Conservation (phyloP, 2,113 vertebrate species). For the Malurus elegans region DNA sequence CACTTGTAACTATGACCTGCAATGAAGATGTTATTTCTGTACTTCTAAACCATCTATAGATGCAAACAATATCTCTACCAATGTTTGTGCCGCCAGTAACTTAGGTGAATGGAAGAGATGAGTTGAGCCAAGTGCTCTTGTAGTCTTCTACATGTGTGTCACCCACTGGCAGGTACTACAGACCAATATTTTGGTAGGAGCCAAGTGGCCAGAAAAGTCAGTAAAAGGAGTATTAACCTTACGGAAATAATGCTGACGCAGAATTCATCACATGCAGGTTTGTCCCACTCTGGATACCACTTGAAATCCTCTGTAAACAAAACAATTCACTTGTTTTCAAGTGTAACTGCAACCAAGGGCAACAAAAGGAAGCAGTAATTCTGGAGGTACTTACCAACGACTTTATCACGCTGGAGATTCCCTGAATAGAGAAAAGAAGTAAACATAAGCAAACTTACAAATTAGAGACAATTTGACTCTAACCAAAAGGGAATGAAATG, state of each 20-base stretch:
- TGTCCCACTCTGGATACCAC: conserved; percentile 41
- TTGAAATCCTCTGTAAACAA: conserved; percentile 52
- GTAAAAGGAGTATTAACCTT: not conserved
- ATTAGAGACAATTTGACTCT: not conserved
- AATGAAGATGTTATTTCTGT: not conserved
- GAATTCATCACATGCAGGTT: conserved; percentile 25
- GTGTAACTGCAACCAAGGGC: not conserved
- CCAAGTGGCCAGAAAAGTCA: conserved; percentile 42
- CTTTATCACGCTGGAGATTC: conserved; percentile 60
- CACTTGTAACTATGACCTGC: not conserved
- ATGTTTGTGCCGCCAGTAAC: not conserved
- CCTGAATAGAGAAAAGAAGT: conserved; percentile 64
- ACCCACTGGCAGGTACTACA: not conserved
- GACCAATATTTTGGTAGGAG: conserved; percentile 14
- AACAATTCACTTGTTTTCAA: not conserved
- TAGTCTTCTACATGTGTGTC: not conserved
- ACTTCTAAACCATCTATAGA: not conserved
- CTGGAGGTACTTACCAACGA: conserved; percentile 67
- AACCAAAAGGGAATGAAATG: not conserved
- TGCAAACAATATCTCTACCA: not conserved
- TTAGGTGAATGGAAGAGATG: not conserved
- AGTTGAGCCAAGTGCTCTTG: not conserved
- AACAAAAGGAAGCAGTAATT: not conserved
- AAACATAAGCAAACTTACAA: not conserved
- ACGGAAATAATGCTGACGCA: conserved; percentile 1